Percentiles rank a stretch among this genome's conserved stretches.
Evolutionary conservation across 2,113 vertebrate species (phyloP).

Genomic region (Tychaedon coryphoeus): DNA sequence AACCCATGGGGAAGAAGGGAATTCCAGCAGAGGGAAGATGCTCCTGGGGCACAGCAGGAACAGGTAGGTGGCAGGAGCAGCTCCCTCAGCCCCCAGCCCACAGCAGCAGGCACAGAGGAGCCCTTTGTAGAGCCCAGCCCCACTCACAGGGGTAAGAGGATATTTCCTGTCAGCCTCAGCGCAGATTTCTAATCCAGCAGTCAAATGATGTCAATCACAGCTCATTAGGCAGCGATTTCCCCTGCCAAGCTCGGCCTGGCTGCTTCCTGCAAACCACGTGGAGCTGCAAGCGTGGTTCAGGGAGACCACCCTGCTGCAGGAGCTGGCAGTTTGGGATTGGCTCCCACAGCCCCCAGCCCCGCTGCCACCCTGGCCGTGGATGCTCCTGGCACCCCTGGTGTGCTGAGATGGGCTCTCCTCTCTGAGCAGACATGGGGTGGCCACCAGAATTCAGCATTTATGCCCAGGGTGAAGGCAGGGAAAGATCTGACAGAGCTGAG

Average conservation of each 20-base stretch:
- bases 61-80: not conserved
- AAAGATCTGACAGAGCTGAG: not conserved
- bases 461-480: not conserved
- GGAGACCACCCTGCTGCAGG: not conserved
- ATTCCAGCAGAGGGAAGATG: rapidly evolving
- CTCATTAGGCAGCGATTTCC: slow-evolving; percentile 30
- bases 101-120: not conserved
- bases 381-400: rapidly evolving
- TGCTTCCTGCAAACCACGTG: not conserved
- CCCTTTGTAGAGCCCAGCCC: not conserved
- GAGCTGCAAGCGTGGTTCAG: not conserved
- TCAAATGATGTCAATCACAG: slow-evolving; percentile 52
- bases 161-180: slow-evolving; percentile 15
- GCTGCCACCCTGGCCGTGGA: rapidly evolving
- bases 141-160: not conserved
- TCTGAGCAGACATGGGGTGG: rapidly evolving
- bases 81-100: not conserved
- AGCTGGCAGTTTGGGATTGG: rapidly evolving
- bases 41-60: not conserved
- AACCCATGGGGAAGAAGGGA: not conserved
- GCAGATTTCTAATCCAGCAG: not conserved
- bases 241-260: slow-evolving; percentile 5
- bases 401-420: rapidly evolving
- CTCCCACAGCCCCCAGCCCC: rapidly evolving
- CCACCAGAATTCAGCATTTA: not conserved